Evolutionary conservation across 1,140 invertebrate species (phyloP), one percentile per base, ranked within the genome.

Genomic region (Eueides isabella): DNA sequence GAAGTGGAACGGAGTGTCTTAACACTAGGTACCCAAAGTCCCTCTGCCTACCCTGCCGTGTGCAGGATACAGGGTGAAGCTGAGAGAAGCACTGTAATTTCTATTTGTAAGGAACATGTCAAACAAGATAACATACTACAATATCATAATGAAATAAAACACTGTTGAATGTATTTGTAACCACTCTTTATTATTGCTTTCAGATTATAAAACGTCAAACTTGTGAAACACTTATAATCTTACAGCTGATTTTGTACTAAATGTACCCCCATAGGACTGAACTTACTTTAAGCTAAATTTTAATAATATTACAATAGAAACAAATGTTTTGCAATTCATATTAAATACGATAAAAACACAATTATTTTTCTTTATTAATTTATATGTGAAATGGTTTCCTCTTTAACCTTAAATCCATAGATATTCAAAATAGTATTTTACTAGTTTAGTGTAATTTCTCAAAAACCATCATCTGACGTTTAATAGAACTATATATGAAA

Each of bases 131-230:
- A 38, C 16, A 38, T 11, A 33, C 2, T 33, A 11, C 31, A 33
- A 61, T 19, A 63, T 63, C 6, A 30, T 7, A 63, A 31, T 7
- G 62, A 75, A 81, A 78, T 74, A 78, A 78, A 80, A 78, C 65
- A 55, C n/a, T 1, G 28, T 29, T 16, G 26, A 55, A 55, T 19
- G 77, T 73, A 72, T 79, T 84, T 74, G 79, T 87, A 80, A 86
- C 82, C 83, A 87, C 84, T 88, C 80, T 83, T 87, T 82, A 77
- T 89, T 90, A 90, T 89, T 90, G 86, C 82, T 85, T 83, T 85
- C 72, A 76, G 70, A 84, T 81, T 85, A 85, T 78, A 76, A 85
- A 85, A 80, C 79, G 79, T 80, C 81, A 85, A 84, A 87, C 76
- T 85, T 84, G 83, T 79, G 75, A 80, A 79, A 85, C 48, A 69